These are phyloP conservation scores for Trichogramma evanescens DNA, from an alignment of 2,888 invertebrate species.

Conservation along the genomic window DNA sequence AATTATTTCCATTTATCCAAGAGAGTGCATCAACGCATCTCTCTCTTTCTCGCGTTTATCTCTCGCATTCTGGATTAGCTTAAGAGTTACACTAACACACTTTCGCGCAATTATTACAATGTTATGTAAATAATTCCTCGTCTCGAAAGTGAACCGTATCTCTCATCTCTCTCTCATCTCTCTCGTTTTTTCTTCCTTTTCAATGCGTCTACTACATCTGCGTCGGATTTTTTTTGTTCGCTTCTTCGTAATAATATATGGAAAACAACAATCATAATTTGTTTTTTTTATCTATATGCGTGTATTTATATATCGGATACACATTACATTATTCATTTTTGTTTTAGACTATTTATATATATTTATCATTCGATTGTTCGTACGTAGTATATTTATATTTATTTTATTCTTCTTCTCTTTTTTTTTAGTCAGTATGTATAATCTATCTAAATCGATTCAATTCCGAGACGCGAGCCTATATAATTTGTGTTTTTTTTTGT, in stretches of 20 bases:
- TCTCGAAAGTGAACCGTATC: conserved; percentile 16
- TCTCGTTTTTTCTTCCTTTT: not conserved
- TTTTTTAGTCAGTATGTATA: not conserved
- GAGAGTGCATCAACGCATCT: no score
- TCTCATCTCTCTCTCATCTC: not conserved
- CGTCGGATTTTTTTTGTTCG: not conserved
- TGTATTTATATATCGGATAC: no score
- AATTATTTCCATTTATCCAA: no score
- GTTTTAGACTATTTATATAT: not conserved
- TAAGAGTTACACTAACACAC: no score
- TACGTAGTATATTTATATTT: conserved; percentile 1
- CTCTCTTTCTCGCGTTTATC: no score
- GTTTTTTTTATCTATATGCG: no score
- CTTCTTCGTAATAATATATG: conserved; percentile 9
- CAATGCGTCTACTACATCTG: not conserved
- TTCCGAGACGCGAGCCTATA: conserved; percentile 21
- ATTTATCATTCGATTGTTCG: not conserved
- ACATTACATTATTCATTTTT: no score
- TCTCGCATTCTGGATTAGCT: no score
- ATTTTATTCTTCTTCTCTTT: not conserved
- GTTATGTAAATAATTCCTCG: not conserved
- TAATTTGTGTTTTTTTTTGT: conserved; percentile 12
- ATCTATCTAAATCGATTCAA: conserved; percentile 19
- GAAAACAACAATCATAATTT: conserved; percentile 16
- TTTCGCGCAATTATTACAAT: no score